These are phyloP conservation scores for Dipodomys ordii DNA, from an alignment of 2,113 vertebrate genomes.

Conservation along the genomic window DNA sequence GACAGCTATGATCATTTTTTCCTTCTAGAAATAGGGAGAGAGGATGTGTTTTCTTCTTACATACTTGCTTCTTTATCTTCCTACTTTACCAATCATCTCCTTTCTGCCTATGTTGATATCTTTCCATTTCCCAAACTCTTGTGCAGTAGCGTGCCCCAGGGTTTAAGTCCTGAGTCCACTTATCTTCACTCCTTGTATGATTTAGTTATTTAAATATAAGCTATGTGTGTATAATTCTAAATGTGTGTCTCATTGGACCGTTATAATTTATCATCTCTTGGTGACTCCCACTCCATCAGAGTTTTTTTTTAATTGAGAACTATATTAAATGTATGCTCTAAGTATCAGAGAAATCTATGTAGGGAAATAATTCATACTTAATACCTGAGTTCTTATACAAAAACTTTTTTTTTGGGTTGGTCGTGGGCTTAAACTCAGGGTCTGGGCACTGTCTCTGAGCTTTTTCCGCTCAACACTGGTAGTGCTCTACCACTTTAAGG, in stretches of 20 bases:
- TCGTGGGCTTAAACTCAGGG: no score
- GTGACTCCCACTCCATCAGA: not conserved
- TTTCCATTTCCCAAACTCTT: not conserved
- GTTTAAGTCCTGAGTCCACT: not conserved
- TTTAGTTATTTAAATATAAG: conserved; percentile 23
- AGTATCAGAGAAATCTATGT: not conserved
- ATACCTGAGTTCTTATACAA: not conserved
- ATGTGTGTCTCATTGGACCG: not conserved
- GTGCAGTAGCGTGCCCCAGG: not conserved
- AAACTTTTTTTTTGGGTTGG: no score
- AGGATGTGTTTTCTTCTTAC: not conserved
- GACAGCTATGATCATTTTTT: conserved; percentile 5
- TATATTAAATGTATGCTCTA: not conserved
- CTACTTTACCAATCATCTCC: not conserved
- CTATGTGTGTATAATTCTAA: not conserved
- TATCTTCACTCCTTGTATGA: conserved; percentile 1
- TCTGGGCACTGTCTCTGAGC: no score
- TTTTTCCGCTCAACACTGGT: no score
- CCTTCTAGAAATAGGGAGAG: not conserved
- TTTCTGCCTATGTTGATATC: not conserved
- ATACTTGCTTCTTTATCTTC: not conserved
- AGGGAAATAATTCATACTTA: not conserved
- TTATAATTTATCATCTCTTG: not conserved
- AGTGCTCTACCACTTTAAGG: no score
- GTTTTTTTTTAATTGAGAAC: not conserved